Evolutionary conservation across 2,888 invertebrate genomes (phyloP).

Genomic region (Rhingia rostrata): DNA sequence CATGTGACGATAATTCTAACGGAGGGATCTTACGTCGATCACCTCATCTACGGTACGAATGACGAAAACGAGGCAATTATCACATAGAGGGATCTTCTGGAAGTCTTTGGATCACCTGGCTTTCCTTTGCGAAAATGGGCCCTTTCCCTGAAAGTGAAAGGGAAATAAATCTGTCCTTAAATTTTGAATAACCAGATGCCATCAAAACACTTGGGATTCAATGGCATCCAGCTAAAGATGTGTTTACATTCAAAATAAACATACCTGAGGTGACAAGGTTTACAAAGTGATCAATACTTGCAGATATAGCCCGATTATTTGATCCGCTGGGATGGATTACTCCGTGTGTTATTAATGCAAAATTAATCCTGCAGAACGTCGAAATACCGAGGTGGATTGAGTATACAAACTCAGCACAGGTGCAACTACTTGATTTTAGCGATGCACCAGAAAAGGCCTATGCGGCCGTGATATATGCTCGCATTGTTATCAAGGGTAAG

Average conservation of each 20-base stretch:
- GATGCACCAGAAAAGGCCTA: no score
- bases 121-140: no score
- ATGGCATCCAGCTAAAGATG: no score
- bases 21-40: slow-evolving; percentile 73
- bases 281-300: slow-evolving; percentile 44
- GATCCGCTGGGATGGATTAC: slow-evolving; percentile 38
- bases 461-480: no score
- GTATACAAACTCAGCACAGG: no score
- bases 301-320: slow-evolving; percentile 48
- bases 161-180: slow-evolving; percentile 21
- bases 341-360: slow-evolving; percentile 24
- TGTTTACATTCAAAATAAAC: slow-evolving; percentile 26
- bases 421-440: no score
- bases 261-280: slow-evolving; percentile 22
- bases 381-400: no score
- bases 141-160: slow-evolving; percentile 32
- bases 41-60: slow-evolving; percentile 40
- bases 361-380: slow-evolving; percentile 58
- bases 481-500: no score
- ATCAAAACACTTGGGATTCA: no score
- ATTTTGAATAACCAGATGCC: no score
- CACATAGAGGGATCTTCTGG: slow-evolving; percentile 3
- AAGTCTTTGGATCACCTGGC: slow-evolving; percentile 10
- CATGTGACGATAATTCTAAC: slow-evolving; percentile 49
- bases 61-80: slow-evolving; percentile 5